Conservation (phyloP, 2,797 vertebrate genomes). For the Pipistrellus nathusii region DNA sequence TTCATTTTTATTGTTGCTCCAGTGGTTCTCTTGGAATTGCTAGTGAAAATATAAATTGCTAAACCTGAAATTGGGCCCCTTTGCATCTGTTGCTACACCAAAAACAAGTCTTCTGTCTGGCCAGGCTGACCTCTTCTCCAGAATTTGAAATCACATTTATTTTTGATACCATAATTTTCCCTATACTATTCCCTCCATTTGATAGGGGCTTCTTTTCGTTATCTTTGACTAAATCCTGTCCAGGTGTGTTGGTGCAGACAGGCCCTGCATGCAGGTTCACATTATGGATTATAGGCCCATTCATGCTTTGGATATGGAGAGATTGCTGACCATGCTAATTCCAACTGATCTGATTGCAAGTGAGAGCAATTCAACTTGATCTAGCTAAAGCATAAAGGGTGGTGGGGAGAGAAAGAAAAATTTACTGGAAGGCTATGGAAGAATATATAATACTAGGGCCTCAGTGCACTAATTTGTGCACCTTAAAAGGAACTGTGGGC, state of each 20-base stretch:
- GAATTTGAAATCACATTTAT: neutral
- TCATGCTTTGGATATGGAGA: neutral
- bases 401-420: neutral
- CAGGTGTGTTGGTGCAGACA: neutral
- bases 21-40: neutral
- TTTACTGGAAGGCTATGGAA: slow-evolving; percentile 18
- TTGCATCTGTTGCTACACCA: neutral
- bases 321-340: neutral
- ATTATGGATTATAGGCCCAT: neutral
- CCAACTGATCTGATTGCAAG: neutral
- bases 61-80: neutral
- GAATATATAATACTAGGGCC: neutral
- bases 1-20: neutral
- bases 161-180: neutral
- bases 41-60: neutral
- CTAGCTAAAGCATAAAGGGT: neutral
- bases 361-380: slow-evolving; percentile 48
- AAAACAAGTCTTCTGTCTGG: neutral
- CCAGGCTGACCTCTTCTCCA: neutral
- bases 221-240: neutral
- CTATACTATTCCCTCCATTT: neutral
- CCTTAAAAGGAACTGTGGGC: too few relatives aligned
- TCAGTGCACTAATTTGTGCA: too few relatives aligned
- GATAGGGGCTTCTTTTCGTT: neutral
- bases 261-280: fast-evolving